Conservation (phyloP, 2,888 invertebrate species). For the Megastigmus dorsalis region DNA sequence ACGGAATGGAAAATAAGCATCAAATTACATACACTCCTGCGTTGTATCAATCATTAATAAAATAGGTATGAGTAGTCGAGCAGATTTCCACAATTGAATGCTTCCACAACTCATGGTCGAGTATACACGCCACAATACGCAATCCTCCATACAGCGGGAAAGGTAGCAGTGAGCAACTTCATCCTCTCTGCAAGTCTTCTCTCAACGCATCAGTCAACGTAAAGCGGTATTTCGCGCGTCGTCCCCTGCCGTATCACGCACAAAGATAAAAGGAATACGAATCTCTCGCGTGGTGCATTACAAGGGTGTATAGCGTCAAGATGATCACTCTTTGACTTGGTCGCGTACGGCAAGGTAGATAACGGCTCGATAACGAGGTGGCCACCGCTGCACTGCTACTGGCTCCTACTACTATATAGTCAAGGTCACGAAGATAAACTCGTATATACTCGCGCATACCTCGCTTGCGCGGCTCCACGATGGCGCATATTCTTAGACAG, state of each 20-base stretch:
- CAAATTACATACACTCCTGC: no score
- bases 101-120: no score
- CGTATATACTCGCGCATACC: neutral
- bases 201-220: neutral
- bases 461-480: slow-evolving; percentile 10
- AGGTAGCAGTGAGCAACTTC: no score
- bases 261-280: neutral
- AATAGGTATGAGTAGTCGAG: no score
- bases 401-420: neutral
- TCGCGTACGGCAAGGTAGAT: slow-evolving; percentile 11
- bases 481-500: slow-evolving; percentile 55
- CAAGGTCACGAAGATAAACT: slow-evolving; percentile 47
- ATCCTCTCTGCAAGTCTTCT: no score
- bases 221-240: slow-evolving; percentile 15
- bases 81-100: no score
- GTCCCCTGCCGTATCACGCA: no score
- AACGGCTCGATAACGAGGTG: slow-evolving; percentile 34
- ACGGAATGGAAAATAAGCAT: no score
- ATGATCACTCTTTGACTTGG: neutral
- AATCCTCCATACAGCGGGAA: no score
- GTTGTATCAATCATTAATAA: no score
- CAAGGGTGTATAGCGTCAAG: neutral
- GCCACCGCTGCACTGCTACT: neutral
- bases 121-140: no score
- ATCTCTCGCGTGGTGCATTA: neutral